Percentiles rank a stretch among this genome's conserved stretches.
Conservation (phyloP, 2,888 invertebrate species). For the Drosophila hamatofila region DNA sequence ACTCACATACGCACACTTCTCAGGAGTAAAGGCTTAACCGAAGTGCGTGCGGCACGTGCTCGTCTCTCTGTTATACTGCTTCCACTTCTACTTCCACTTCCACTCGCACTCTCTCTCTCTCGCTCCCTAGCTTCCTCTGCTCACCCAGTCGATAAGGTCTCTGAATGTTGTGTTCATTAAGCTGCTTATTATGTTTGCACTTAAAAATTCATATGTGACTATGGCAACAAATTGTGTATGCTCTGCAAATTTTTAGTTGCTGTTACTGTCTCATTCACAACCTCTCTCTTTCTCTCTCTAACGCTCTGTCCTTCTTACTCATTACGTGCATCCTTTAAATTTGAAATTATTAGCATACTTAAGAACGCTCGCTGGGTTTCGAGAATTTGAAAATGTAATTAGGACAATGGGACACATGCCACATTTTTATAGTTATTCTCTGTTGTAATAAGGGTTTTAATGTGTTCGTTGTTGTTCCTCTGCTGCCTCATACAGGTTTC, state of each 20-base stretch:
- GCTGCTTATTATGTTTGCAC: slow-evolving; percentile 80
- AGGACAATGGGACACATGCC: slow-evolving; percentile 42
- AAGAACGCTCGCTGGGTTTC: slow-evolving; percentile 42
- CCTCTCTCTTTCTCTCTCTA: background rate
- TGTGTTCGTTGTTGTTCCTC: background rate
- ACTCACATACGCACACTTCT: background rate
- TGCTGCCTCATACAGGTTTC: background rate
- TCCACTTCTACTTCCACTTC: background rate
- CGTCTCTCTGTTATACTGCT: background rate
- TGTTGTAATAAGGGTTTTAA: slow-evolving; percentile 49
- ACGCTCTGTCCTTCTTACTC: background rate
- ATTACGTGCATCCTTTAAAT: slow-evolving; percentile 43
- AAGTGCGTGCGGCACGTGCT: slow-evolving; percentile 62
- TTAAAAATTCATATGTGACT: slow-evolving; percentile 80
- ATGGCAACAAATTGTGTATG: slow-evolving; percentile 63
- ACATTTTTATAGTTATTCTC: slow-evolving; percentile 50
- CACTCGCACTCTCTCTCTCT: background rate
- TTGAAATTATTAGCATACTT: slow-evolving; percentile 73
- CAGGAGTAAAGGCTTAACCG: slow-evolving; percentile 4
- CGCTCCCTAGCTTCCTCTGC: no score
- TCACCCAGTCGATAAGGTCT: slow-evolving; percentile 21
- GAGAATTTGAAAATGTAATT: slow-evolving; percentile 61
- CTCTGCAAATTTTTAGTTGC: slow-evolving; percentile 49
- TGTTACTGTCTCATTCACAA: slow-evolving; percentile 4
- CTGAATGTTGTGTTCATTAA: slow-evolving; percentile 69